Base-by-base conservation (phyloP, 2,797 vertebrate genomes). In the Semaprochilodus insignis region DNA sequence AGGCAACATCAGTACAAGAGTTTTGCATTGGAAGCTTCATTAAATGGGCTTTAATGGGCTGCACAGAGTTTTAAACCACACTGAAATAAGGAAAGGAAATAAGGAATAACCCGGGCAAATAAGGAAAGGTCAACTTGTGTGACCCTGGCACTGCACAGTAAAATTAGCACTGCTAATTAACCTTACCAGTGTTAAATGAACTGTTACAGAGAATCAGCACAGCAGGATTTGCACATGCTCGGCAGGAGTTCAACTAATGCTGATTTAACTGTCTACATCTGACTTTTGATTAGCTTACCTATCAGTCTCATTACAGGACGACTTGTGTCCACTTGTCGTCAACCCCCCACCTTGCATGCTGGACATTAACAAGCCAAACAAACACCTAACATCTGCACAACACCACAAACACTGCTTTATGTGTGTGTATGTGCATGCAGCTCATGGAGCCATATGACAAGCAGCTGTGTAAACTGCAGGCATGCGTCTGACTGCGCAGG, bases 381-480 rank as follows among this genome's bases (percentile, higher is more conserved):
- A 86, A 81, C 74, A 85, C 36, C 77, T 54, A 81, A 81, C 78
- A 86, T 83, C 70, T 83, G 81, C 59, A 75, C 34, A 81, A 59
- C 23, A 23, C 67, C 27, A 74, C 74, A 83, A 83, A 57, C 57
- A 23, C 23, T 51, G 27, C 21, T 74, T 55, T 60, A 15, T 66
- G 74, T 62, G 72, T 76, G 80, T 52, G 51, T 67, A 52, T 77
- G 77, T 60, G 52, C 57, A 80, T 25, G 34, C 48, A 69, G 48
- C 23, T 72, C 71, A 31, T 36, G 51, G 21, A 31, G 4, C 73
- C 86, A 88, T 81, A 77, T 87, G 88, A 87, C 34, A 73, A 62
- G 76, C 85, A 88, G 82, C 86, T 88, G 88, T 87, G 85, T 89
- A 88, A 90, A 88, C 85, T 80, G 80, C 51, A 77, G 69, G 40